Percentiles rank a stretch among this genome's conserved stretches.
Conservation (phyloP, 1,140 invertebrate species). For the Magallana angulata region DNA sequence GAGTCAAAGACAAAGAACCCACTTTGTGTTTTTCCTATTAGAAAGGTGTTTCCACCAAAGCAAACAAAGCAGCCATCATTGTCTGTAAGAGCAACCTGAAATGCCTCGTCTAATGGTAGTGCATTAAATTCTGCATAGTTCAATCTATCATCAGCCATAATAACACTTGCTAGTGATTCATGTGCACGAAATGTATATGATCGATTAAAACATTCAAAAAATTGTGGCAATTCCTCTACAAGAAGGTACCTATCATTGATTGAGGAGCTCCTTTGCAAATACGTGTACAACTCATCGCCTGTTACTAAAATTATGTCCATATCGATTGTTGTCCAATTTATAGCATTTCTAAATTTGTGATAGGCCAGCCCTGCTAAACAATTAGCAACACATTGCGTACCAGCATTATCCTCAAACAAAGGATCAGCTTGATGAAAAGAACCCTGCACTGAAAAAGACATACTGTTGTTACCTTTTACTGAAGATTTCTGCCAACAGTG, state of each 20-base stretch:
- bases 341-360: constrained; percentile 9
- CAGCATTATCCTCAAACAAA: constrained; percentile 16
- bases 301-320: constrained; percentile 17
- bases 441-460: not conserved
- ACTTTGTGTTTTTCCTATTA: not conserved
- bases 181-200: not conserved
- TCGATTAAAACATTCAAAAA: not conserved
- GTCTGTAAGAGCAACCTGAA: not conserved
- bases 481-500: not conserved
- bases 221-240: not conserved
- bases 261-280: not conserved
- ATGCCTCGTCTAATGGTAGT: not conserved
- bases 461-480: not conserved
- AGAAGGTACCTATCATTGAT: not conserved
- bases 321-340: not conserved
- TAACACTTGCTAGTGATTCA: not conserved
- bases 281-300: constrained; percentile 39
- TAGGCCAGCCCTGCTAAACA: not conserved
- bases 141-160: not conserved
- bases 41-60: not conserved
- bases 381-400: constrained; percentile 45
- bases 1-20: not conserved
- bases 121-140: constrained; percentile 1
- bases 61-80: not conserved
- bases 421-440: constrained; percentile 34